Conservation (phyloP, 1,140 invertebrate genomes). For the Bactericera cockerelli region DNA sequence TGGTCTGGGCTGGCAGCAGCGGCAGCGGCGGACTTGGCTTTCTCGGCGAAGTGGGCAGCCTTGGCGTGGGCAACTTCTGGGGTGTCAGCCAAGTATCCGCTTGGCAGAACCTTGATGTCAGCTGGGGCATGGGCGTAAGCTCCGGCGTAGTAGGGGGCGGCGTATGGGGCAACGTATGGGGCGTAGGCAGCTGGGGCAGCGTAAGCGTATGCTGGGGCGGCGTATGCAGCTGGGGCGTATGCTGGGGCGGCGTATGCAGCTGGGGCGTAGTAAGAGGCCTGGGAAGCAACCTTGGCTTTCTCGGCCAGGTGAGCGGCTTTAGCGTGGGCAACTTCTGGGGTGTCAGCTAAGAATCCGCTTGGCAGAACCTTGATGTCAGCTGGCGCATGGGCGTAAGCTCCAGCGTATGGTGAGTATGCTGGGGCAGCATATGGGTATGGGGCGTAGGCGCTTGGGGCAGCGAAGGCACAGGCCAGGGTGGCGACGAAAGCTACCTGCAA, state of each 20-base stretch:
- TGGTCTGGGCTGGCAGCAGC: slow-evolving; percentile 21
- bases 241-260: slow-evolving; percentile 28
- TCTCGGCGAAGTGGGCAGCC: slow-evolving; percentile 28
- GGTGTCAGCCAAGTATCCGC: slow-evolving; percentile 12
- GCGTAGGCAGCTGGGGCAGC: slow-evolving; percentile 27
- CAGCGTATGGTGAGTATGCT: slow-evolving; percentile 1
- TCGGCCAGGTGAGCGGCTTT: slow-evolving; percentile 32
- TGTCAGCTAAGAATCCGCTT: slow-evolving; percentile 26
- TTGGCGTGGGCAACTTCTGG: slow-evolving; percentile 34
- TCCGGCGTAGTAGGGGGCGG: slow-evolving; percentile 1
- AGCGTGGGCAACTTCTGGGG: slow-evolving; percentile 38
- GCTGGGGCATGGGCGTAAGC: slow-evolving; percentile 10
- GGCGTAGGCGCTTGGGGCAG: slow-evolving; percentile 9
- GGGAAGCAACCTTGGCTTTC: slow-evolving; percentile 18
- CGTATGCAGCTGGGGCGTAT: slow-evolving; percentile 23
- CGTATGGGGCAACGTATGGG: slow-evolving; percentile 21
- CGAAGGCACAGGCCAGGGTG: slow-evolving; percentile 15
- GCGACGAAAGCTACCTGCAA: slow-evolving; percentile 13
- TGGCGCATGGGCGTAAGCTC: slow-evolving; percentile 8
- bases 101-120: slow-evolving; percentile 23
- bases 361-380: slow-evolving; percentile 10
- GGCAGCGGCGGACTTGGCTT: slow-evolving; percentile 19
- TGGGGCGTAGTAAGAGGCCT: slow-evolving; percentile 25
- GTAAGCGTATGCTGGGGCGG: no score
- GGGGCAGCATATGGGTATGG: background rate